phyloP scores from a whole-genome alignment of 2,888 invertebrate species.

The Ophraella communa region DNA sequence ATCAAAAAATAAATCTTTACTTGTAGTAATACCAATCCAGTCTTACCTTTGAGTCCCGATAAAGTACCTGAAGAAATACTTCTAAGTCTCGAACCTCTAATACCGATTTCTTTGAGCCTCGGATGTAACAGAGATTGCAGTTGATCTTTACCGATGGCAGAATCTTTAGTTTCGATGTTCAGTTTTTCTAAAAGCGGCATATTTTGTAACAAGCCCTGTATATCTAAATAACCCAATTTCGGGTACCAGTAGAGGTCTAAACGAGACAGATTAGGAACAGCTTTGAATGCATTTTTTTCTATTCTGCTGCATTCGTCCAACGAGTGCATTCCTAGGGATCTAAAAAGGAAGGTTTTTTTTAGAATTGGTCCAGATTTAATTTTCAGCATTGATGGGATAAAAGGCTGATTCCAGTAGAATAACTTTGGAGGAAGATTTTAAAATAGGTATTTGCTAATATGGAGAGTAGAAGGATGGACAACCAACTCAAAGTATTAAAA shows the following conservation, averaged over 20 bases:
- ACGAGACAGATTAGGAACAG: constrained; percentile 72
- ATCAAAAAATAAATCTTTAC: too few species aligned
- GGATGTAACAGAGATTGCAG: constrained; percentile 81
- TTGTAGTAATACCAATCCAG: neutral
- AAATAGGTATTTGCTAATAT: too few species aligned
- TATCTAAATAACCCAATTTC: constrained; percentile 81
- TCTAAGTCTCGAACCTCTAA: constrained; percentile 76
- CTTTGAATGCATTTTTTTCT: constrained; percentile 81
- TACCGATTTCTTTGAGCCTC: constrained; percentile 73
- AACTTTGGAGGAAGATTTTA: too few species aligned
- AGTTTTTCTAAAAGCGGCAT: constrained; percentile 76
- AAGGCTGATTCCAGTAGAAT: too few species aligned
- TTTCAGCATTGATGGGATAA: too few species aligned
- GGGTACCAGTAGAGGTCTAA: constrained; percentile 79
- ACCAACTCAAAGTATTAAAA: too few species aligned
- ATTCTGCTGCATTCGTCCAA: constrained; percentile 75
- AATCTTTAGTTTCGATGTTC: constrained; percentile 87
- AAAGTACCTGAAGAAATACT: constrained; percentile 83
- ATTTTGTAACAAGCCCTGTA: constrained; percentile 82
- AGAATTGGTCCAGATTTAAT: too few species aligned
- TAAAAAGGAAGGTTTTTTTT: constrained; percentile 60
- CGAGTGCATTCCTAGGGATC: constrained; percentile 70
- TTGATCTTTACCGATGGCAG: constrained; percentile 81
- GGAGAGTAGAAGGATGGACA: too few species aligned
- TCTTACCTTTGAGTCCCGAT: constrained; percentile 74